These are phyloP conservation scores for Columba guinea DNA, from an alignment of 2,797 vertebrate species.

Conservation along the genomic window DNA sequence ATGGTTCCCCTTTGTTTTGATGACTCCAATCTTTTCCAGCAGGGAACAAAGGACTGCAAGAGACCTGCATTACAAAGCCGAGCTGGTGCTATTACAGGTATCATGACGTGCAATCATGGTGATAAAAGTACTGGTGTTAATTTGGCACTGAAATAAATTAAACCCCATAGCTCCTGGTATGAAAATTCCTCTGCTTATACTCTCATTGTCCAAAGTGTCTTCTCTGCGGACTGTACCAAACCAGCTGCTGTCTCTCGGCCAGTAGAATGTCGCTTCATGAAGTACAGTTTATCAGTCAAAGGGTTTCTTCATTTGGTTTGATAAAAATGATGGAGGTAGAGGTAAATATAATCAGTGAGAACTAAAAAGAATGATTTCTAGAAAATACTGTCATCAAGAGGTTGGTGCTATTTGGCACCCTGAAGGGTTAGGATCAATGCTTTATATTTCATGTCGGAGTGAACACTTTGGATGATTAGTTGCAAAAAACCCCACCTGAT, in stretches of 20 bases:
- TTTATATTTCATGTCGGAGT: not conserved
- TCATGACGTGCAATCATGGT: not conserved
- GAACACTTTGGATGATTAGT: not conserved
- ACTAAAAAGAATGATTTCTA: not conserved
- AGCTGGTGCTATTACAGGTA: not conserved
- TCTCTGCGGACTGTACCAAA: not conserved
- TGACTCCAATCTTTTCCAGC: not conserved
- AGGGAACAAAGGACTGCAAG: not conserved
- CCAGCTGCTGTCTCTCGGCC: not conserved
- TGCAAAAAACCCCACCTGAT: not conserved
- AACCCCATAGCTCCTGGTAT: not conserved
- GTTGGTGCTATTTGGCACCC: not conserved
- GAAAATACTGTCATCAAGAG: rapidly evolving
- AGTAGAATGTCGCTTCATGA: not conserved
- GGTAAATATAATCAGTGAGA: not conserved
- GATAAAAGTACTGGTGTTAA: not conserved
- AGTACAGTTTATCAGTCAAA: not conserved
- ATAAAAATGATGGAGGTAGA: not conserved
- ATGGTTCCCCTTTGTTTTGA: slow-evolving; percentile 47
- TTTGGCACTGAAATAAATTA: not conserved
- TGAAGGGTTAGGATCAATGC: not conserved
- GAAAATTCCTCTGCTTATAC: not conserved
- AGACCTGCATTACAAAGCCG: not conserved
- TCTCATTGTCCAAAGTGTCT: not conserved
- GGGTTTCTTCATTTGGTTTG: not conserved